Conservation (phyloP, 1,140 invertebrate genomes). For the Neuroterus valhalla region DNA sequence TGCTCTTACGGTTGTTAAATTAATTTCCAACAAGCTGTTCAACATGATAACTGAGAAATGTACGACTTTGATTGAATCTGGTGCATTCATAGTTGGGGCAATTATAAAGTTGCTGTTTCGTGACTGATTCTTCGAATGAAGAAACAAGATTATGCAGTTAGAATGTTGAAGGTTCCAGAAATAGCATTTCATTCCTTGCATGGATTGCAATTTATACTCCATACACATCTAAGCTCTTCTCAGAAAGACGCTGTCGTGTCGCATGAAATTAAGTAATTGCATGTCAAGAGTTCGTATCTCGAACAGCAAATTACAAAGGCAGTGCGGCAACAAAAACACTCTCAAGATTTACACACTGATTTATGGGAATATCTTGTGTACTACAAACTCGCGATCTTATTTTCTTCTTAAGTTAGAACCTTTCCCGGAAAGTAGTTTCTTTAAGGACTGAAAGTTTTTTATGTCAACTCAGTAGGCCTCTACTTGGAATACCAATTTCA, state of each 20-base stretch:
- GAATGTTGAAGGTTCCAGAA: background rate
- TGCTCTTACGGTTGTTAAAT: too few species aligned
- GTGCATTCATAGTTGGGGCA: background rate
- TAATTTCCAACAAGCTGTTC: background rate
- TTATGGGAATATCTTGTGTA: constrained; percentile 1
- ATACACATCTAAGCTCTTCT: constrained; percentile 13
- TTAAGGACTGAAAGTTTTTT: too few species aligned
- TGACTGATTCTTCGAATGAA: constrained; percentile 18
- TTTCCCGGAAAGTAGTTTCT: too few species aligned
- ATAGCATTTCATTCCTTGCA: background rate
- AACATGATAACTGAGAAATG: background rate
- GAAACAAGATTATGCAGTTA: constrained; percentile 5
- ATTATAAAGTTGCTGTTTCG: background rate
- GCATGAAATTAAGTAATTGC: constrained; percentile 27
- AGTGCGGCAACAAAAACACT: constrained; percentile 13
- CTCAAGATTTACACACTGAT: constrained; percentile 8
- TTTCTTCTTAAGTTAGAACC: background rate
- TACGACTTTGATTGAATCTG: background rate
- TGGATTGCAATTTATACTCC: background rate
- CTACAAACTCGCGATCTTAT: background rate
- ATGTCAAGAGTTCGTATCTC: constrained; percentile 16
- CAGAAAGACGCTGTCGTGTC: constrained; percentile 24
- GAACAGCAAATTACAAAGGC: constrained; percentile 20
- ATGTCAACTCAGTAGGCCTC: too few species aligned
- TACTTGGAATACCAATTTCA: too few species aligned